Evolutionary conservation across 2,797 vertebrate species (phyloP).

Genomic region (Thunnus albacares): DNA sequence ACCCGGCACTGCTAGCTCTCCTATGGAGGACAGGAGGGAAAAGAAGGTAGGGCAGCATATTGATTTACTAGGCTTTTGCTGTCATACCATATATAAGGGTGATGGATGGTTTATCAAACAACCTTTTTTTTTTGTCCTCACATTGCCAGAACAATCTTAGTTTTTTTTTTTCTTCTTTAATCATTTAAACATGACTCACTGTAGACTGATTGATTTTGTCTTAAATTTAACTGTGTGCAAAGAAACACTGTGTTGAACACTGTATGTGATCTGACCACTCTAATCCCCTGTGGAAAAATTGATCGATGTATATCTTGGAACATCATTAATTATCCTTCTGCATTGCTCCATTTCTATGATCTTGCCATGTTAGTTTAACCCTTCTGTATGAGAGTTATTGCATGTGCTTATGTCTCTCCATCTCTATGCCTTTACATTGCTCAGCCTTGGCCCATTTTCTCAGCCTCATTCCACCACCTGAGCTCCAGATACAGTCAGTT

Average conservation of each 20-base stretch:
- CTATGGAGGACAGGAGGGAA: constrained; percentile 93
- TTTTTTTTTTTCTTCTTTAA: constrained; percentile 3
- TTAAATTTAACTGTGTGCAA: constrained; percentile 7
- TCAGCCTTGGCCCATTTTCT: constrained; percentile 84
- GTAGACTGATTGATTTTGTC: constrained; percentile 7
- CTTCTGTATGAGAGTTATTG: constrained; percentile 25
- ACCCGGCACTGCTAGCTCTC: constrained; percentile 90
- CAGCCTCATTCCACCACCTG: constrained; percentile 84
- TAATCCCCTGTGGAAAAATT: neutral
- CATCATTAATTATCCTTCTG: constrained; percentile 30
- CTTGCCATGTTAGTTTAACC: constrained; percentile 25
- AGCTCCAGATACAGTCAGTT: constrained; percentile 83
- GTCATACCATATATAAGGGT: constrained; percentile 40
- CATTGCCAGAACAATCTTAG: neutral
- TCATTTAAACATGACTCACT: neutral
- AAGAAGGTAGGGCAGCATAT: constrained; percentile 88
- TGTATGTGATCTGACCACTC: neutral
- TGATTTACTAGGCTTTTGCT: constrained; percentile 55
- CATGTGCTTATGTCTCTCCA: constrained; percentile 44
- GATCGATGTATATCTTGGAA: constrained; percentile 11
- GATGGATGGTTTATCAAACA: constrained; percentile 44
- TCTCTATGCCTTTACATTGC: constrained; percentile 64
- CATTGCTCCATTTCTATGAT: constrained; percentile 19
- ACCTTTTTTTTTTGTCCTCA: constrained; percentile 11
- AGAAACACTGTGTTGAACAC: neutral